Conservation (phyloP, 1,140 invertebrate genomes). For the Propsilocerus akamusi region DNA sequence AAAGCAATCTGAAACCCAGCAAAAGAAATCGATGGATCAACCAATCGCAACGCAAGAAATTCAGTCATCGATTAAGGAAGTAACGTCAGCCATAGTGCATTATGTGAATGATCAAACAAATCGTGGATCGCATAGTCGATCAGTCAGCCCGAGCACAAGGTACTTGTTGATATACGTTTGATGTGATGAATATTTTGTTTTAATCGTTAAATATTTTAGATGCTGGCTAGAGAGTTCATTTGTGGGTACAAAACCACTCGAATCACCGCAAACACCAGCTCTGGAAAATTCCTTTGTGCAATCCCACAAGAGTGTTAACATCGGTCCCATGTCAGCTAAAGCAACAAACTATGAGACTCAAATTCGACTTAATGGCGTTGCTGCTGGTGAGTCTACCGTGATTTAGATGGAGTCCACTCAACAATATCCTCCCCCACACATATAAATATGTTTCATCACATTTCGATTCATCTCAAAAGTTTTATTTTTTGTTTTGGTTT, state of each 20-base stretch:
- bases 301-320: constrained; percentile 8
- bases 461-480: too few relatives aligned
- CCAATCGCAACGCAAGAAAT: constrained; percentile 50
- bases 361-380: constrained; percentile 17
- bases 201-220: constrained; percentile 12
- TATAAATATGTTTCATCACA: too few relatives aligned
- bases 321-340: constrained; percentile 8
- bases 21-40: constrained; percentile 12
- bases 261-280: constrained; percentile 64
- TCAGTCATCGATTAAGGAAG: constrained; percentile 76
- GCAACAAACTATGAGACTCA: constrained; percentile 15
- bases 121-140: constrained; percentile 26
- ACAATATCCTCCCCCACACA: background rate
- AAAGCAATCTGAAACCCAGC: constrained; percentile 19
- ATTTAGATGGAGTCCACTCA: constrained; percentile 7
- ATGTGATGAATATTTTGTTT: background rate
- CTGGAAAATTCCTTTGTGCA: constrained; percentile 22
- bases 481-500: too few relatives aligned
- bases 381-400: constrained; percentile 20
- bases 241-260: constrained; percentile 62
- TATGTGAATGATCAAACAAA: constrained; percentile 52
- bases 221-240: constrained; percentile 86
- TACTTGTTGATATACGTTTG: constrained; percentile 10
- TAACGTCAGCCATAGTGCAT: constrained; percentile 81
- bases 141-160: constrained; percentile 25